Evolutionary conservation across 2,797 vertebrate genomes (phyloP).

Genomic region (Enteromius thamalakanensis): DNA sequence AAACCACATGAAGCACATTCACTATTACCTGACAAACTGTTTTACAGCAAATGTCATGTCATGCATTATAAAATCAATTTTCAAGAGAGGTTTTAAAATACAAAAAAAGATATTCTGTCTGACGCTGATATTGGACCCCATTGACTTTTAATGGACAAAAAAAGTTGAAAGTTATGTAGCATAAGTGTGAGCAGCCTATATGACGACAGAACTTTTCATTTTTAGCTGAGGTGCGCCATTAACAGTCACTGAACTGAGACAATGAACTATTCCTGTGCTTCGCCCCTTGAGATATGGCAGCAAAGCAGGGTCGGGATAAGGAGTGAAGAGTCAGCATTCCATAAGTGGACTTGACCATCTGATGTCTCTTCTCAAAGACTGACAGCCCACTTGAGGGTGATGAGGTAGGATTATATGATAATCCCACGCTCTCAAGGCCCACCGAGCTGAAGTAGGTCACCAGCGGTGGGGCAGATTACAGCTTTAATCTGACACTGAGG

Average conservation of each 20-base stretch:
- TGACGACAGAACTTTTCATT: not conserved
- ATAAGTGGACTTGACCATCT: not conserved
- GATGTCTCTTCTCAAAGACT: constrained; percentile 27
- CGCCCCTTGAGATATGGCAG: not conserved
- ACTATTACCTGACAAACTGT: not conserved
- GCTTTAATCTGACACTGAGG: constrained; percentile 35
- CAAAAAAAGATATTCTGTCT: not conserved
- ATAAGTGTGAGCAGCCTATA: not conserved
- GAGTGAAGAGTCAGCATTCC: constrained; percentile 20
- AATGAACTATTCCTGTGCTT: not conserved
- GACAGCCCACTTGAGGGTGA: constrained; percentile 7
- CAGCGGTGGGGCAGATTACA: constrained; percentile 44
- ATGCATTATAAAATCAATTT: not conserved
- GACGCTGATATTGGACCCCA: not conserved
- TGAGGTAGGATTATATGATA: constrained; percentile 47
- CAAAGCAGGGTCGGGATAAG: not conserved
- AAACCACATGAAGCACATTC: not conserved
- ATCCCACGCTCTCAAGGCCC: constrained; percentile 45
- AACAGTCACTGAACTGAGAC: not conserved
- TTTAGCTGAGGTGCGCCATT: not conserved
- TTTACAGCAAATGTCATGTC: not conserved
- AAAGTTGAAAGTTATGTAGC: not conserved
- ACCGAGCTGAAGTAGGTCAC: constrained; percentile 50
- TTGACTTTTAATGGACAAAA: not conserved
- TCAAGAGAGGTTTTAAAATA: not conserved